These are phyloP conservation scores for Phaonia tiefii DNA, from an alignment of 2,888 invertebrate genomes.

Conservation along the genomic window DNA sequence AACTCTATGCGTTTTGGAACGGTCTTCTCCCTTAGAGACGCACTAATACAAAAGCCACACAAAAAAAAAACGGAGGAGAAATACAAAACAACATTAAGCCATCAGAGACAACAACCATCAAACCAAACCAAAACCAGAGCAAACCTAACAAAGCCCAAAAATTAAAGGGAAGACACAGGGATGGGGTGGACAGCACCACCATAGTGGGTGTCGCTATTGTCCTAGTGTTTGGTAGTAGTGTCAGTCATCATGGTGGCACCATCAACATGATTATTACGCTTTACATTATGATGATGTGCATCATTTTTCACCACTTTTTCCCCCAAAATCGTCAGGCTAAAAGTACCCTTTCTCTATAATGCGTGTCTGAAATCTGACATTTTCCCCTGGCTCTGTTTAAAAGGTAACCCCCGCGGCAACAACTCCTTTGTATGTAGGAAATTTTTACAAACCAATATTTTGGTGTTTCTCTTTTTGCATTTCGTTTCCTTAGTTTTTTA, in stretches of 20 bases:
- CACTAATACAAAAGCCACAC: conserved; percentile 23
- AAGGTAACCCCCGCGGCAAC: not conserved
- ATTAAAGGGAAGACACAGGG: conserved; percentile 1
- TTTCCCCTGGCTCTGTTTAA: not conserved
- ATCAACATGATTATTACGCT: conserved; percentile 44
- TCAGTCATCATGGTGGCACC: conserved; percentile 24
- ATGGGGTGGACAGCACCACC: not conserved
- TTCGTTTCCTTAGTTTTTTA: conserved; percentile 13
- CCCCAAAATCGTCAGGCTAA: conserved; percentile 18
- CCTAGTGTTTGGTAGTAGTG: conserved; percentile 10
- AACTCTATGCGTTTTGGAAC: conserved; percentile 58
- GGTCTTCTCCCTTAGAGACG: conserved; percentile 40
- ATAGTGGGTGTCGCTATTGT: not conserved
- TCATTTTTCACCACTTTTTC: conserved; percentile 44
- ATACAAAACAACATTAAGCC: conserved; percentile 43
- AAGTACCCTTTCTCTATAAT: no score
- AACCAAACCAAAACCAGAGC: conserved; percentile 17
- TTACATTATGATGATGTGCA: conserved; percentile 50
- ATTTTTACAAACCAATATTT: conserved; percentile 42
- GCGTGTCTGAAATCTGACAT: conserved; percentile 14
- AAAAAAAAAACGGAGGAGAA: conserved; percentile 9
- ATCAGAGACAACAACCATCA: conserved; percentile 41
- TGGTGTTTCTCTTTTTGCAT: conserved; percentile 23
- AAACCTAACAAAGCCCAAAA: conserved; percentile 29
- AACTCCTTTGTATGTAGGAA: conserved; percentile 38